phyloP scores from a whole-genome alignment of 2,888 invertebrate genomes.

The Lasioglossum lativentre region DNA sequence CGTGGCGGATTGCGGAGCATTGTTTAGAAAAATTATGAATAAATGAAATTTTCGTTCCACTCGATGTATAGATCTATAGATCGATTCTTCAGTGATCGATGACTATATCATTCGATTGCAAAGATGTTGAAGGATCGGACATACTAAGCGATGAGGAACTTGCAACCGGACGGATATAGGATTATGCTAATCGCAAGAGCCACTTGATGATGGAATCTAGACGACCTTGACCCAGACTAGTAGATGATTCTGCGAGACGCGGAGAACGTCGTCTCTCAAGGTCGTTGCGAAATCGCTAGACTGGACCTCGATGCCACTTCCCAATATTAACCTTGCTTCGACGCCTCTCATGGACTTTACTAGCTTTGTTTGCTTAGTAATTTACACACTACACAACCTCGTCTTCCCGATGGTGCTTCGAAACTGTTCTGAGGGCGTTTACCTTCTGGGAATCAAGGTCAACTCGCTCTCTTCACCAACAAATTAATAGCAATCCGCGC shows the following conservation, averaged over 20 bases:
- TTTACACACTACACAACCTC: not conserved
- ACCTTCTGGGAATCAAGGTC: conserved; percentile 1
- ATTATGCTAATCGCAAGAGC: conserved; percentile 17
- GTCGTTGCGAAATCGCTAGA: conserved; percentile 39
- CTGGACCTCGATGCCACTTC: conserved; percentile 41
- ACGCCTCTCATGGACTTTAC: not conserved
- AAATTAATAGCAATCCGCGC: not conserved
- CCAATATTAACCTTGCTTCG: conserved; percentile 22
- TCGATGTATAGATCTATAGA: not conserved
- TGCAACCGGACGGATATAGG: not conserved
- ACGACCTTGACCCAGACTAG: conserved; percentile 70
- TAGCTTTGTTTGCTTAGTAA: conserved; percentile 12
- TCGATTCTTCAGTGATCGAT: not conserved
- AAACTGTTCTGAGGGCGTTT: conserved; percentile 1
- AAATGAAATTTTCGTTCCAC: not conserved
- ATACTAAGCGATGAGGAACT: conserved; percentile 21
- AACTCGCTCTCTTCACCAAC: not conserved
- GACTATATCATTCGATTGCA: not conserved
- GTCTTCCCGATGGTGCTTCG: not conserved
- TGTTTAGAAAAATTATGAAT: no score
- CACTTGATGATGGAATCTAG: conserved; percentile 28
- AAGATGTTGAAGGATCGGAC: not conserved
- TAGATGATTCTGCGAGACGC: conserved; percentile 29
- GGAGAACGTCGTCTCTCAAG: conserved; percentile 43
- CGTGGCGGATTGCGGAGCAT: no score